These are phyloP conservation scores for Megaceryle maxima DNA, from an alignment of 2,113 vertebrate genomes.

Conservation along the genomic window DNA sequence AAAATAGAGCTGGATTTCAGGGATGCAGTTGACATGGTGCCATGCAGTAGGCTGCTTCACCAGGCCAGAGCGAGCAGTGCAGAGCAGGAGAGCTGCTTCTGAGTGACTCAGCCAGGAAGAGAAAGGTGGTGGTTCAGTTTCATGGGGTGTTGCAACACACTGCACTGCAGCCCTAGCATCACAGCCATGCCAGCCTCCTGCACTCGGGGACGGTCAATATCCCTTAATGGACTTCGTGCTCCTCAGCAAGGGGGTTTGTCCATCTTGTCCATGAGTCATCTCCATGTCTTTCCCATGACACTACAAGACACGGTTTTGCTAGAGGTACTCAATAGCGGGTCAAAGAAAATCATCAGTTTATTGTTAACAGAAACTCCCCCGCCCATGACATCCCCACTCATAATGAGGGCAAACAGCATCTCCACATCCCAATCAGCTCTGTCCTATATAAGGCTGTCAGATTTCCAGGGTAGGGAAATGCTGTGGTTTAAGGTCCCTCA, in stretches of 20 bases:
- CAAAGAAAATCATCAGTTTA: background rate
- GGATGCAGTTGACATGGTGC: background rate
- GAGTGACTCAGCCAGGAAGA: background rate
- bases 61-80: background rate
- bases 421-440: background rate
- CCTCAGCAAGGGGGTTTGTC: background rate
- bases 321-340: background rate
- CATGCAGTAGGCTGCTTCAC: background rate
- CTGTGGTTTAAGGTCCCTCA: background rate
- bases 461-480: background rate
- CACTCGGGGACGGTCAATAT: background rate
- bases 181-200: accelerated
- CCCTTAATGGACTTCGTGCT: background rate
- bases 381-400: background rate
- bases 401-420: background rate
- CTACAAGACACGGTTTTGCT: background rate
- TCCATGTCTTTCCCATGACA: accelerated
- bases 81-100: background rate
- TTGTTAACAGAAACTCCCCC: background rate
- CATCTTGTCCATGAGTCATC: accelerated
- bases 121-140: background rate
- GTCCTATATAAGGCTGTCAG: background rate
- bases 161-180: accelerated
- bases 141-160: background rate
- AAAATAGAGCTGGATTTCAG: background rate